Evolutionary conservation across 2,888 invertebrate genomes (phyloP), one percentile per base, ranked within the genome.

Genomic region (Sarcophaga caerulescens): DNA sequence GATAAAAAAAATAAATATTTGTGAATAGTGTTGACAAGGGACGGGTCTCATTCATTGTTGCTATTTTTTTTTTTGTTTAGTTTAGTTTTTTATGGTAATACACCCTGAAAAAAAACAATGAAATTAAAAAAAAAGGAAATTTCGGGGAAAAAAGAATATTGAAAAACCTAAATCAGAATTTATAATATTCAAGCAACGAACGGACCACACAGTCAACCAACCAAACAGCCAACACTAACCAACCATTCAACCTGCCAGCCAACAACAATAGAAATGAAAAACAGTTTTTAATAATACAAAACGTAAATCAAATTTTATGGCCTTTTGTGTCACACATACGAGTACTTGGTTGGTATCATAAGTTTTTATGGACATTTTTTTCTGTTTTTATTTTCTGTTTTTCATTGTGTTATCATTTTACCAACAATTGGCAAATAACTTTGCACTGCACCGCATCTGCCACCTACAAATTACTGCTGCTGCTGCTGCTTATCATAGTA

Each of bases 241-340:
- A 35, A 35, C 6, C 6, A 35, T 6, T 8, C 35, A 35, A 35
- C 6, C 35, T 4, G 10, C 10, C 35, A 35, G 1, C 8, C 35
- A 35, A 35, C 75, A 78, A 77, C 71, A 71, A 82, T 84, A 85
- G 87, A 44, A 63, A 11, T n/a, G 47, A 10, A 69, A 75, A 47
- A 81, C 45, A 66, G 68, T 70, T 89, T 90, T 90, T 90, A 90
- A 90, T 90, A 90, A 90, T 89, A 89, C 88, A 85, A 88, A 91
- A 90, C 90, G 92, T 92, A 92, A 92, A 92, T 92, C 92, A 92
- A 91, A 90, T 90, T 90, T 90, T 90, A 90, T 90, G 89, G 90
- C 89, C 87, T 88, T 90, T 89, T 89, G 89, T 89, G 85, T 81
- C 81, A 81, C 80, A 81, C 45, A 76, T 59, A 62, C 63, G 0